These are phyloP conservation scores for Yoshiicerus persimilis DNA, from an alignment of 1,140 invertebrate genomes.

Conservation along the genomic window DNA sequence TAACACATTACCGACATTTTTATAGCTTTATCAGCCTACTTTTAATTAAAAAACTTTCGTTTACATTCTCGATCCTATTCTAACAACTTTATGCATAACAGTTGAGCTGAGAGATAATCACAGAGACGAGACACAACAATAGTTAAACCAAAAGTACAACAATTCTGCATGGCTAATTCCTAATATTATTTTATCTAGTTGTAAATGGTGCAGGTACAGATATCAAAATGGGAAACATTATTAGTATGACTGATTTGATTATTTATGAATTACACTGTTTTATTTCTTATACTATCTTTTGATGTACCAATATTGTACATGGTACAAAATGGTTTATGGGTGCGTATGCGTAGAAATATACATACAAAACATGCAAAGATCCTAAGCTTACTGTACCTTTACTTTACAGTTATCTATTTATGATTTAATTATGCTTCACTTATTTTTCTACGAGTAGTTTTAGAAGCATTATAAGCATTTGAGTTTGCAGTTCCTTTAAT, in stretches of 20 bases:
- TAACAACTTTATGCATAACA: neutral
- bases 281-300: neutral
- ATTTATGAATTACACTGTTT: neutral
- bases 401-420: neutral
- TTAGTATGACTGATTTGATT: neutral
- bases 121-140: neutral
- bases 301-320: neutral
- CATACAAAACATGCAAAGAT: neutral
- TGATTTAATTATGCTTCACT: neutral
- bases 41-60: neutral
- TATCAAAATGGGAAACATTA: too few relatives aligned
- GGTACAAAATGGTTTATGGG: neutral
- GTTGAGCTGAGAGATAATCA: neutral
- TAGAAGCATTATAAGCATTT: neutral
- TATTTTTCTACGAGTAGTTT: neutral
- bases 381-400: too few relatives aligned
- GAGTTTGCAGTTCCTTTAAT: too few relatives aligned
- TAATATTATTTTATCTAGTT: neutral
- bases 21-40: neutral
- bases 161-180: neutral
- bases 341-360: neutral
- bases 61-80: neutral
- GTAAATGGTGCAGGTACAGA: too few relatives aligned
- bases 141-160: neutral
- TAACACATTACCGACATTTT: neutral